These are phyloP conservation scores for Polia nebulosa DNA, from an alignment of 2,888 invertebrate species.

Conservation along the genomic window DNA sequence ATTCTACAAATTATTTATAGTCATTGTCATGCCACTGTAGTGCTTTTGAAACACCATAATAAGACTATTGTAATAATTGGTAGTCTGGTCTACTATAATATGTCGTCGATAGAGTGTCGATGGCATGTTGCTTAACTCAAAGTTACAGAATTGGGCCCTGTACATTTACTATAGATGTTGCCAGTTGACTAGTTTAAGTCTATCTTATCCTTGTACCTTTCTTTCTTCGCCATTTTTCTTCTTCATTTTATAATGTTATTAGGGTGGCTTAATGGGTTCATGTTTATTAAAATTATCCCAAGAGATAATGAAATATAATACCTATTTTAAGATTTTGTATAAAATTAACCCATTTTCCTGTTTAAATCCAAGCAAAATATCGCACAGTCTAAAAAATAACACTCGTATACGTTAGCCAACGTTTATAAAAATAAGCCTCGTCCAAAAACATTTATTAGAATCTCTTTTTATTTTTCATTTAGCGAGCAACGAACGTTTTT, in stretches of 20 bases:
- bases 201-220: no score
- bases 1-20: no score
- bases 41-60: no score
- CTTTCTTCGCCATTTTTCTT: background rate
- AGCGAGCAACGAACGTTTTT: slow-evolving; percentile 46
- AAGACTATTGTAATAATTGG: no score
- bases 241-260: background rate
- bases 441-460: slow-evolving; percentile 46
- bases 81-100: no score
- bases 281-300: background rate
- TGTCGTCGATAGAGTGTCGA: no score
- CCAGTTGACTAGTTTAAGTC: background rate
- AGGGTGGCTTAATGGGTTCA: no score
- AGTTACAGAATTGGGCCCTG: no score
- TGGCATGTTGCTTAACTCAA: no score
- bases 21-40: no score
- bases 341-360: slow-evolving; percentile 6
- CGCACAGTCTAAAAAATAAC: slow-evolving; percentile 24
- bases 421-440: slow-evolving; percentile 46
- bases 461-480: slow-evolving; percentile 58
- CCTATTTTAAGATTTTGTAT: slow-evolving; percentile 3
- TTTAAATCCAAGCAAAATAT: slow-evolving; percentile 32
- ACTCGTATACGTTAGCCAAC: slow-evolving; percentile 1
- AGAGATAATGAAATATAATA: background rate
- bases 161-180: background rate